phyloP scores from a whole-genome alignment of 2,888 invertebrate genomes.

The Prenolepis imparis region DNA sequence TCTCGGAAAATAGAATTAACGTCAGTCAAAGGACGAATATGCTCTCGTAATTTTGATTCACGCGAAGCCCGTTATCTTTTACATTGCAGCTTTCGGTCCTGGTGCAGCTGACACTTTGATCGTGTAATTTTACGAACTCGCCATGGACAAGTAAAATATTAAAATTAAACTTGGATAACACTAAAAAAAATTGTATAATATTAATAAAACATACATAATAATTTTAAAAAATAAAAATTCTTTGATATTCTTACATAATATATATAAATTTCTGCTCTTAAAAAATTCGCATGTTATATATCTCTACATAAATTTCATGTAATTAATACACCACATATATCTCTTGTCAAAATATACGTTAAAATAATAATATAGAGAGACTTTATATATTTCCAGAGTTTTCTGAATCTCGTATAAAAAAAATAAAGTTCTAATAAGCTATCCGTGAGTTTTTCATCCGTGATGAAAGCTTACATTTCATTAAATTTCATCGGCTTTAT shows the following conservation, averaged over 20 bases:
- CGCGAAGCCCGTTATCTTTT: slow-evolving; percentile 58
- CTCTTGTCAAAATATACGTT: not conserved
- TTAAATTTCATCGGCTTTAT: slow-evolving; percentile 17
- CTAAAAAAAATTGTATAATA: slow-evolving; percentile 15
- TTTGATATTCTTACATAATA: not conserved
- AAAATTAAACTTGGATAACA: slow-evolving; percentile 48
- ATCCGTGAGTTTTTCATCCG: not conserved
- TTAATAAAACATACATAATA: not conserved
- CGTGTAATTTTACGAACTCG: slow-evolving; percentile 51
- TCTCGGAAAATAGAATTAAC: slow-evolving; percentile 71
- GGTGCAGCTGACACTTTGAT: slow-evolving; percentile 55
- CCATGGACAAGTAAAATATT: slow-evolving; percentile 45
- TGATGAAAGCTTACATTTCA: not conserved
- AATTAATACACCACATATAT: not conserved
- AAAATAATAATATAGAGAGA: not conserved
- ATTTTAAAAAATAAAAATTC: slow-evolving; percentile 9
- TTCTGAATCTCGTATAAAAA: not conserved
- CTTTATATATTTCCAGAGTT: not conserved
- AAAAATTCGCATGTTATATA: not conserved
- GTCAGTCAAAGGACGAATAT: slow-evolving; percentile 63
- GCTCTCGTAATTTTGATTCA: slow-evolving; percentile 65
- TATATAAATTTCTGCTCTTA: not conserved
- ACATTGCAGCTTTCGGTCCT: slow-evolving; percentile 40
- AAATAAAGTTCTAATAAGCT: not conserved
- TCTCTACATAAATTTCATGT: not conserved